Percentiles rank a stretch among this genome's conserved stretches.
Evolutionary conservation across 2,113 vertebrate genomes (phyloP).

Genomic region (Melanostigma gelatinosum): DNA sequence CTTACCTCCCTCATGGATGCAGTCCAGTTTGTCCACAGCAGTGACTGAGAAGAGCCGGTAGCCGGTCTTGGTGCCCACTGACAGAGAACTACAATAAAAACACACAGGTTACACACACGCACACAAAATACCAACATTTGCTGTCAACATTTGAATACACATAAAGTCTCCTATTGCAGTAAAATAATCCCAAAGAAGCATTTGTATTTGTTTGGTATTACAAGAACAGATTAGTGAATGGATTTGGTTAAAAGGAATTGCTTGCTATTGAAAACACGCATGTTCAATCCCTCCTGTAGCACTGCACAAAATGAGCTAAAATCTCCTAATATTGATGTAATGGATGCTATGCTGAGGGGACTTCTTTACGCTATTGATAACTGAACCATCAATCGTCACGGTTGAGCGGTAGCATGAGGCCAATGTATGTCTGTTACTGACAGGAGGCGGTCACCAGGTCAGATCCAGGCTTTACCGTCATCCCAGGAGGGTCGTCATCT

Average conservation of each 20-base stretch:
- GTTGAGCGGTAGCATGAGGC: background rate
- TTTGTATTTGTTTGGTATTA: background rate
- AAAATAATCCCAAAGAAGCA: constrained; percentile 4
- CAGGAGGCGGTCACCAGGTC: background rate
- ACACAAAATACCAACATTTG: background rate
- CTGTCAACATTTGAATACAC: background rate
- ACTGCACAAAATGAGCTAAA: background rate
- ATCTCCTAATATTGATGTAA: background rate
- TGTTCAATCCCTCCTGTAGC: background rate
- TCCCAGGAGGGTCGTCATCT: background rate
- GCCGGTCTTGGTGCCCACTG: constrained; percentile 91
- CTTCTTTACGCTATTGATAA: background rate
- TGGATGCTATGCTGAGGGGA: background rate
- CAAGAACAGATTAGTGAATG: constrained; percentile 8
- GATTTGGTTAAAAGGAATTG: constrained; percentile 8
- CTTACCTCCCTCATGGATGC: constrained; percentile 95
- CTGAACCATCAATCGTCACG: background rate
- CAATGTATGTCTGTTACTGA: background rate
- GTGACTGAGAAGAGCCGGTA: constrained; percentile 95
- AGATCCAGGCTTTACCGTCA: background rate
- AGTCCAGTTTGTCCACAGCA: constrained; percentile 93
- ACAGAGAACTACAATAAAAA: constrained; percentile 86
- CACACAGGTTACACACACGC: background rate
- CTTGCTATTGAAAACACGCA: background rate
- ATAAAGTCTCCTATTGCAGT: background rate